Evolutionary conservation across 2,797 vertebrate genomes (phyloP).

Genomic region (Helarctos malayanus): DNA sequence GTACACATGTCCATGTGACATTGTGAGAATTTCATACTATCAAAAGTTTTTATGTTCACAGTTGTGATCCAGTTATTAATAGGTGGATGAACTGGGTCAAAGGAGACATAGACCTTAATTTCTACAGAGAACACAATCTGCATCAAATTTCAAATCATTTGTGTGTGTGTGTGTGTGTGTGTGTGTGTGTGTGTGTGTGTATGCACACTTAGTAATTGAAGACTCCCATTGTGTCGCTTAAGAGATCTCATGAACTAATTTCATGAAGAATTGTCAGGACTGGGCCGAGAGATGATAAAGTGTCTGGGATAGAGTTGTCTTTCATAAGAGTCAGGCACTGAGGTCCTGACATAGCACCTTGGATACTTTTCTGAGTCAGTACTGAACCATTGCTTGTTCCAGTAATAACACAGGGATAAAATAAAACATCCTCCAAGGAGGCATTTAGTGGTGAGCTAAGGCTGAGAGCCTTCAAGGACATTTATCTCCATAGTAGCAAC

Average conservation of each 20-base stretch:
- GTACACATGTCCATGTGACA: neutral
- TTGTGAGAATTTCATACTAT: neutral
- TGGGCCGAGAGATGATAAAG: neutral
- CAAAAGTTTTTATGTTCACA: neutral
- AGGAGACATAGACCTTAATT: neutral
- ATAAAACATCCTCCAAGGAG: slow-evolving; percentile 88
- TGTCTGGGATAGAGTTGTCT: slow-evolving; percentile 44
- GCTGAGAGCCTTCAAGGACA: slow-evolving; percentile 88
- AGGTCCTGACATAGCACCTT: slow-evolving; percentile 66
- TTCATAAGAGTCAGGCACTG: slow-evolving; percentile 74
- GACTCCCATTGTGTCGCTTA: neutral
- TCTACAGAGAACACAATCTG: neutral
- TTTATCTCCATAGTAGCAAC: slow-evolving; percentile 91
- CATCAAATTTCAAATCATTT: slow-evolving; percentile 6
- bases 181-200: neutral
- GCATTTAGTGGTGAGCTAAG: slow-evolving; percentile 88
- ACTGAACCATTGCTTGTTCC: slow-evolving; percentile 84
- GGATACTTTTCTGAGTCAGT: slow-evolving; percentile 67
- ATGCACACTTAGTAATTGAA: neutral
- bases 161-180: neutral
- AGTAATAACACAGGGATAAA: slow-evolving; percentile 86
- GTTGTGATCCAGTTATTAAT: neutral
- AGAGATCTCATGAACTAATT: neutral
- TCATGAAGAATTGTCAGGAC: neutral
- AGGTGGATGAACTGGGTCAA: neutral